Evolutionary conservation across 2,113 vertebrate species (phyloP).

Genomic region (Tychaedon coryphoeus): DNA sequence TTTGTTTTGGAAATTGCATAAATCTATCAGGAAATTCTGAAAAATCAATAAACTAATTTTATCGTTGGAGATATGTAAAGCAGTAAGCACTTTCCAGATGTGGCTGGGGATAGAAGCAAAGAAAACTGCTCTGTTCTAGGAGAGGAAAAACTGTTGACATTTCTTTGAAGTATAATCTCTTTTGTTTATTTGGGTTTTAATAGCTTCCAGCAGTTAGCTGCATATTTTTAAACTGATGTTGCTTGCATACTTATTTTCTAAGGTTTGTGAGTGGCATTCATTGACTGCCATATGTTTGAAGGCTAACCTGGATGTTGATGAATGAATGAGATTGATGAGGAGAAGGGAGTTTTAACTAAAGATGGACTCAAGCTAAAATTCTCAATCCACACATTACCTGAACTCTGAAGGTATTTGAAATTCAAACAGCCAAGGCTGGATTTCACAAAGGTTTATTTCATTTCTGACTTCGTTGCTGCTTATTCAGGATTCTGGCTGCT

Average conservation of each 20-base stretch:
- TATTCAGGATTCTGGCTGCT: neutral
- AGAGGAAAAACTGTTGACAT: conserved; percentile 84
- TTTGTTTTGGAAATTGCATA: conserved; percentile 81
- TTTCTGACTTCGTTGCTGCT: conserved; percentile 2
- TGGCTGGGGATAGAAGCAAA: conserved; percentile 78
- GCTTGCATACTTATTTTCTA: conserved; percentile 74
- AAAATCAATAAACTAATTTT: conserved; percentile 89
- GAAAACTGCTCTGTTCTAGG: conserved; percentile 83
- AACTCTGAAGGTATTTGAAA: conserved; percentile 7
- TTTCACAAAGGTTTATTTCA: conserved; percentile 44
- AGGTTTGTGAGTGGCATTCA: conserved; percentile 75
- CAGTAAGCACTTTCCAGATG: conserved; percentile 86
- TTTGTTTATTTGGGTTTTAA: conserved; percentile 86
- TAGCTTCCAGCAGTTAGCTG: conserved; percentile 85
- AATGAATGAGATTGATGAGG: conserved; percentile 47
- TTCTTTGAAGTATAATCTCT: conserved; percentile 88
- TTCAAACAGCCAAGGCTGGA: neutral
- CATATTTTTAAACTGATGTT: conserved; percentile 84
- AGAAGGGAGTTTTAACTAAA: conserved; percentile 38
- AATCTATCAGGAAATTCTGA: conserved; percentile 83
- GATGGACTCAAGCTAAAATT: neutral
- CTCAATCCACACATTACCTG: neutral
- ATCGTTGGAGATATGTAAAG: conserved; percentile 83
- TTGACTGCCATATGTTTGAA: conserved; percentile 73
- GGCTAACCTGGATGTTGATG: conserved; percentile 62